Evolutionary conservation across 1,140 invertebrate species (phyloP), one percentile per base, ranked within the genome.

Genomic region (Hyles euphorbiae): DNA sequence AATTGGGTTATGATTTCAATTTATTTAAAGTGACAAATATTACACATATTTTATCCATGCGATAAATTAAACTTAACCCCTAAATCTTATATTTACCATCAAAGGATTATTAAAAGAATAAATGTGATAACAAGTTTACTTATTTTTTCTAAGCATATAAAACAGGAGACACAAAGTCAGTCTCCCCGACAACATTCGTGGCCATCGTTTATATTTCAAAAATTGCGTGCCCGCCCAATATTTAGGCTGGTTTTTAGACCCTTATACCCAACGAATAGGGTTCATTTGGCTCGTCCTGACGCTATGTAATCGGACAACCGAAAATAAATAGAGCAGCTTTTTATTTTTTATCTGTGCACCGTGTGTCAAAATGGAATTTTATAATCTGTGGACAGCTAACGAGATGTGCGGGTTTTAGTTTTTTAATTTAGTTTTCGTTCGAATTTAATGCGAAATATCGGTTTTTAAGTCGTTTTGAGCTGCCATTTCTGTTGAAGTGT

Each of bases 191-290:
- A 80, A 74, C 53, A 71, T 70, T 76, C 72, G 70, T 80, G 79
- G 68, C 67, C 66, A 68, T 60, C 63, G 62, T 70, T 78, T 78
- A 80, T 78, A 80, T 82, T 78, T 82, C 77, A 78, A 68, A 68
- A 53, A 63, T 49, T 56, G 36, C 56, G 45, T 63, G 61, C 63
- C 67, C 77, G 79, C 79, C 79, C 77, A 75, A 76, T 78, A 74
- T 76, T 74, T 40, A 40, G 36, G 36, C 36, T 40, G 36, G 36
- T 40, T 40, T 40, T 40, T 40, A 63, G 60, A 58, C 53, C 57
- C 59, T 74, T 68, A 61, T 34, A 10, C 9, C 63, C 7, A 55
- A 1, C 3, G 2, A 4, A 52, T 63, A 65, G 58, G 36, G 36
- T 40, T 8, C 36, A 40, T 40, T 40, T 40, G 60, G 22, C 46